Base-by-base conservation (phyloP, 2,888 invertebrate genomes). In the Macropis europaea region DNA sequence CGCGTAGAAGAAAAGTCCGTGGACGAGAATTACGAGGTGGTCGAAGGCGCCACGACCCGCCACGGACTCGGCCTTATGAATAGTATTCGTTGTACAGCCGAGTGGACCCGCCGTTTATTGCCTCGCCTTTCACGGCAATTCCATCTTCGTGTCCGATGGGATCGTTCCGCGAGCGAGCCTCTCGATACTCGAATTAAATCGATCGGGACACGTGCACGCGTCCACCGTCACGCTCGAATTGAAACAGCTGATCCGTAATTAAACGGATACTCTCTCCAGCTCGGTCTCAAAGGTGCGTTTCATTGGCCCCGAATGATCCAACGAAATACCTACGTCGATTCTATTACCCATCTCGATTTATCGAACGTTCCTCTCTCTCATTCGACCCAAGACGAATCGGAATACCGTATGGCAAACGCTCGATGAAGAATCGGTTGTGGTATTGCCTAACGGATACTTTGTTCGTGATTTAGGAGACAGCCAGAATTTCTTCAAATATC, bases 81-180 rank as follows among this genome's bases (percentile, higher is more conserved):
- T 81, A 82, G 80, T 79, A 77, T 77, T 81, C 82, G 60, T 81
- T 81, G 82, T 80, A 71, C 61, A 45, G 28, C 48, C 34, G 67
- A 70, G 54, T 59, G 64, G 50, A 64, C 32, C 47, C n/a, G n/a
- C 66, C 57, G 63, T 72, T 67, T 66, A 68, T 79, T 68, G 70
- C 76, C n/a, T n/a, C 47, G 54, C 60, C 70, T 61, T 67, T 69
- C 70, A 47, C 47, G 53, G 77, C 70, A 68, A 79, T 79, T 79
- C 74, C 74, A 74, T 77, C 79, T 57, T 72, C 48, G 43, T 52
- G 26, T 24, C 38, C 15, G 54, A 77, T 59, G 63, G 43, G 61
- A 62, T 56, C 72, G 54, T 45, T 43, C 13, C 24, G 34, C 57
- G 48, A 56, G 48, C 56, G 42, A 38, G 38, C 19, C 52, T 32